phyloP scores from a whole-genome alignment of 2,797 vertebrate genomes.

The Alcedo atthis region DNA sequence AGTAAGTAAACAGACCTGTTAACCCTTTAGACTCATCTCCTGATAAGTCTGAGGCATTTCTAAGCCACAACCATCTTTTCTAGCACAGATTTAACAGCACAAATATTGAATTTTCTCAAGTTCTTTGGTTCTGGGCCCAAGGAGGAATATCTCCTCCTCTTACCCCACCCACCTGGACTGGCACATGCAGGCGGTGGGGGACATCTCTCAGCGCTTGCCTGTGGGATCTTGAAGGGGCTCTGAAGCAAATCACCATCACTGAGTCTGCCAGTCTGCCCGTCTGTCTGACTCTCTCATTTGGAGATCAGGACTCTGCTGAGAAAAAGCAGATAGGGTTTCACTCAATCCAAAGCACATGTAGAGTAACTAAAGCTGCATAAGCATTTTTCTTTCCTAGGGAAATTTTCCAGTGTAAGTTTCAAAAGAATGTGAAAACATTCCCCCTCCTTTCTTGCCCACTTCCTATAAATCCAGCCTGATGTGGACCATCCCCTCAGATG shows the following conservation, averaged over 20 bases:
- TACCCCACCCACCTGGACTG: not conserved
- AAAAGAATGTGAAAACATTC: conserved; percentile 42
- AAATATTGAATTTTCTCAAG: not conserved
- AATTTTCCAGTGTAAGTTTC: conserved; percentile 9
- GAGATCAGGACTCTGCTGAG: conserved; percentile 25
- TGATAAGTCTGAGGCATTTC: not conserved
- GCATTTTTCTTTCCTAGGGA: conserved; percentile 53
- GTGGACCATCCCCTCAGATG: fast-evolving
- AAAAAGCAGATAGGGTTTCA: conserved; percentile 63
- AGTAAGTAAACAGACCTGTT: not conserved
- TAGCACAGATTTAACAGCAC: not conserved
- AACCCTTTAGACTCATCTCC: not conserved
- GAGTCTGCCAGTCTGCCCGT: not conserved
- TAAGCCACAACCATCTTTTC: not conserved
- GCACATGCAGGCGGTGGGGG: not conserved
- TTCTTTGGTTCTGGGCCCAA: not conserved
- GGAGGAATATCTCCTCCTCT: not conserved
- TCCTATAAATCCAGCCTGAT: not conserved
- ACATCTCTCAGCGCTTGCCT: not conserved
- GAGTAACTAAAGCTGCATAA: conserved; percentile 33
- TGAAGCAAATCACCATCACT: not conserved
- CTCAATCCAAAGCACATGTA: conserved; percentile 68
- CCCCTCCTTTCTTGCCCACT: not conserved
- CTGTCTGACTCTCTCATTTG: not conserved
- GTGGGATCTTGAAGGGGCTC: not conserved